A percentile compares a stretch with the other conserved stretches of the same genome.
Conservation (phyloP, 2,113 vertebrate species). For the Nematolebias whitei region DNA sequence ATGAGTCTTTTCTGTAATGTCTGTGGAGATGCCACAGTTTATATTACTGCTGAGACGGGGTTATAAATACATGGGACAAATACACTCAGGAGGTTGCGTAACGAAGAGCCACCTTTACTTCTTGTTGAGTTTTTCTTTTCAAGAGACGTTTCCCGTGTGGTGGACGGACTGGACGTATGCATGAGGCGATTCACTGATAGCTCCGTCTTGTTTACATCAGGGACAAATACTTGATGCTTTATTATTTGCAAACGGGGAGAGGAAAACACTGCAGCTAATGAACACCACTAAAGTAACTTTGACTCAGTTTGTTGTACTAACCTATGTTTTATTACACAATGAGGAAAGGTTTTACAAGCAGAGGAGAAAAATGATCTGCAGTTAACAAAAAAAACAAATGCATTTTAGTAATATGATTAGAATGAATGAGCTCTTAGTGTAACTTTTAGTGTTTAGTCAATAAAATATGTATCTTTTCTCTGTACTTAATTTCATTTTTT, state of each 20-base stretch:
- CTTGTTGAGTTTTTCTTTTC: slow-evolving; percentile 25
- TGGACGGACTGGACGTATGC: slow-evolving; percentile 18
- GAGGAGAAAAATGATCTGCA: too few species aligned
- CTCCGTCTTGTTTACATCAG: slow-evolving; percentile 55
- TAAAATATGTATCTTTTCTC: too few species aligned
- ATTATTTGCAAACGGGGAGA: slow-evolving; percentile 2
- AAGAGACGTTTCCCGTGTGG: slow-evolving; percentile 18
- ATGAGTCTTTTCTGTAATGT: slow-evolving; percentile 54
- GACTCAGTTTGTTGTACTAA: too few species aligned
- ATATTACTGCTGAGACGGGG: slow-evolving; percentile 43
- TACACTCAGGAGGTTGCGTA: slow-evolving; percentile 57
- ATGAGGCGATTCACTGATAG: slow-evolving; percentile 19
- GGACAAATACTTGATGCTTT: slow-evolving; percentile 29
- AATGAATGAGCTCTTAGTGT: too few species aligned
- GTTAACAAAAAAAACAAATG: too few species aligned
- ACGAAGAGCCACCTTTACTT: slow-evolving; percentile 37
- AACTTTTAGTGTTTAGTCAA: too few species aligned
- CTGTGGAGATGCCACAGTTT: slow-evolving; percentile 46
- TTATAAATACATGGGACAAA: slow-evolving; percentile 67
- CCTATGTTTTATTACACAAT: too few species aligned
- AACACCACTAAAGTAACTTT: too few species aligned
- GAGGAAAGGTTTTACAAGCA: too few species aligned
- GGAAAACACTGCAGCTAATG: too few species aligned
- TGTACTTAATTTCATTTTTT: too few species aligned
- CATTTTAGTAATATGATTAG: too few species aligned